phyloP scores from a whole-genome alignment of 2,888 invertebrate species.

The Phrixothrix hirtus region DNA sequence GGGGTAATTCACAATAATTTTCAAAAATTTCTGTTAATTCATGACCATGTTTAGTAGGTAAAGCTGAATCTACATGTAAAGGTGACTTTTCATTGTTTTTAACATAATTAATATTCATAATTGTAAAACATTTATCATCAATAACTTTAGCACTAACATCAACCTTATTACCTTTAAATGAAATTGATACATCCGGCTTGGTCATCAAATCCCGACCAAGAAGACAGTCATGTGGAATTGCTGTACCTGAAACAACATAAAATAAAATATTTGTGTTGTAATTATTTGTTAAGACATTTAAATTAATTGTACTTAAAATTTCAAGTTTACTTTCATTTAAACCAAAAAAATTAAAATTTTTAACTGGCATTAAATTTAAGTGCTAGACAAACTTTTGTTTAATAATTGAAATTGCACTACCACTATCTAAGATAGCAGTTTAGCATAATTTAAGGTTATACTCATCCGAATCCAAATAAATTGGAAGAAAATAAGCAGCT shows the following conservation, averaged over 20 bases:
- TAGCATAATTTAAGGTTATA: neutral
- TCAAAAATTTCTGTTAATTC: no score
- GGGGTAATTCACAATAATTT: no score
- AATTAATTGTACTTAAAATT: neutral
- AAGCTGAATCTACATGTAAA: no score
- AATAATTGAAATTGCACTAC: neutral
- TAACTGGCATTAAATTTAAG: neutral
- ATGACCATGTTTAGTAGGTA: no score
- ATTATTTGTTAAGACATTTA: neutral
- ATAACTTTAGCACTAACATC: neutral
- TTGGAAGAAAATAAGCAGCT: neutral
- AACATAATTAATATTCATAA: slow-evolving; percentile 3
- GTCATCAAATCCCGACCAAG: slow-evolving; percentile 1
- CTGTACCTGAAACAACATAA: neutral
- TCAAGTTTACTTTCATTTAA: neutral
- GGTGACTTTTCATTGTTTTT: neutral
- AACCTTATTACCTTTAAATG: neutral
- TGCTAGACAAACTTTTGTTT: neutral
- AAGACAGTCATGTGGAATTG: slow-evolving; percentile 1
- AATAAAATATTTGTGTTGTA: neutral
- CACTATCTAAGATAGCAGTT: slow-evolving; percentile 1
- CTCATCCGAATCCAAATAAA: slow-evolving; percentile 2
- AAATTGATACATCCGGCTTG: neutral
- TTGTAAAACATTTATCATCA: slow-evolving; percentile 2
- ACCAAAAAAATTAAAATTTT: slow-evolving; percentile 1